Evolutionary conservation across 92 coral and sea anemone species (phyloP), one percentile per base, ranked within the genome.

Genomic region (Virgularia gustaviana): DNA sequence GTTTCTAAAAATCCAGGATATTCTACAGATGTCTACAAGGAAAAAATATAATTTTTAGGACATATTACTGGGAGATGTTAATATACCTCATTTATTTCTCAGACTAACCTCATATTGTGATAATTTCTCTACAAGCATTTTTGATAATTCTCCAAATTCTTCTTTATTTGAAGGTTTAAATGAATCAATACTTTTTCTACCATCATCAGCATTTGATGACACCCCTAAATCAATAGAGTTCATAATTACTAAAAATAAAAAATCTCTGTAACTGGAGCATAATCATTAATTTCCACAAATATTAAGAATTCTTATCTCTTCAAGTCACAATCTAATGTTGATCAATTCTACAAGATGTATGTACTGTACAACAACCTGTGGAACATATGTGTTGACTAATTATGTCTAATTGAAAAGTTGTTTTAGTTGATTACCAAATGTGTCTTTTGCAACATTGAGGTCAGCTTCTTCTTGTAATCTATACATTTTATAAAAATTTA

Each of bases 381-480:
- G 11, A 24, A 38, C 28, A 19, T 27, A 60, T 27, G 5, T 24
- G 41, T 37, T 19, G 24, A 22, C 20, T 49, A 56, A 18, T 13
- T 3, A 18, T 4, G 22, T 65, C 11, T 20, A 39, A 24, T 12
- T 20, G 29, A 52, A 19, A 32, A 57, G 9, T 20, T 27, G 2
- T 18, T 18, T n/a, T 12, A 36, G 4, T 10, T 22, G 80, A 90
- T 59, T 76, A 92, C 98, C 98, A 89, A 92, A 92, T 60, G 96
- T 83, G 57, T 92, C 96, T 74, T 87, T 82, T 59, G 98, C 86
- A 67, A 92, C 65, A 77, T 90, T 80, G 30, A 92, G 81, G 75
- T 92, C 98, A 31, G 98, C 85, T 57, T 92, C 98, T 68, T 92
- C 96, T 63, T 84, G 87, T 60, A 92, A 73, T 82, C 98, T 92